Conservation (phyloP, 2,113 vertebrate species). For the Oxygymnocypris stewartii region DNA sequence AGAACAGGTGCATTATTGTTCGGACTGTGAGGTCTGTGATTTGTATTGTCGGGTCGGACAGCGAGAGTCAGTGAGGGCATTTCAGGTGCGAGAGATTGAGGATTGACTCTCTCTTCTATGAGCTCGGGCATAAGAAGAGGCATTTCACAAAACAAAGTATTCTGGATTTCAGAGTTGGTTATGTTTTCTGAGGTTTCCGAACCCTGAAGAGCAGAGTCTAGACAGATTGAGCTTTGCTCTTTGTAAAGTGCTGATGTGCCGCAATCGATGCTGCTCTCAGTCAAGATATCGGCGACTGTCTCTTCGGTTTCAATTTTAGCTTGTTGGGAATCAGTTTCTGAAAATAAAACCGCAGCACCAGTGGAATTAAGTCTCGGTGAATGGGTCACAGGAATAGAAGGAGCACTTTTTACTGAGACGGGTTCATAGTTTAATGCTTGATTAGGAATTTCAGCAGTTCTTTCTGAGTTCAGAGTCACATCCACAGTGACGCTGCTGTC, state of each 20-base stretch:
- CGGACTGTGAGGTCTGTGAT: slow-evolving; percentile 46
- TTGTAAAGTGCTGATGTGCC: slow-evolving; percentile 65
- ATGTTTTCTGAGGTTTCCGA: neutral
- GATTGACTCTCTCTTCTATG: slow-evolving; percentile 60
- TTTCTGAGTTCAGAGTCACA: neutral
- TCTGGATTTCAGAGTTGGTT: slow-evolving; percentile 9
- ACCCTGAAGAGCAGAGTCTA: neutral
- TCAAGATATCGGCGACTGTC: slow-evolving; percentile 3
- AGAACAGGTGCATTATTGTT: slow-evolving; percentile 62
- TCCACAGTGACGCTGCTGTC: neutral
- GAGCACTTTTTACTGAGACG: neutral
- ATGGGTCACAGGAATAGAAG: neutral
- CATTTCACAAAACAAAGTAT: slow-evolving; percentile 68
- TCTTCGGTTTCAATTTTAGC: neutral
- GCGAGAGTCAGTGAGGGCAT: slow-evolving; percentile 78
- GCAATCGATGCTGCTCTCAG: slow-evolving; percentile 42
- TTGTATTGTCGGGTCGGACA: slow-evolving; percentile 39
- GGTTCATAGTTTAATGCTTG: slow-evolving; percentile 18
- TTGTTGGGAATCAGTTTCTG: neutral
- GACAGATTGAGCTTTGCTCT: slow-evolving; percentile 8
- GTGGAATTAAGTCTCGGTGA: neutral
- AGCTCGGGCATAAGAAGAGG: slow-evolving; percentile 73
- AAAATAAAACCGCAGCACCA: neutral
- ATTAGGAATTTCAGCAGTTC: slow-evolving; percentile 25
- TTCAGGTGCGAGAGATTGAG: slow-evolving; percentile 71